Evolutionary conservation across 2,888 invertebrate species (phyloP).

Genomic region (Acanthosepion pharaonis): DNA sequence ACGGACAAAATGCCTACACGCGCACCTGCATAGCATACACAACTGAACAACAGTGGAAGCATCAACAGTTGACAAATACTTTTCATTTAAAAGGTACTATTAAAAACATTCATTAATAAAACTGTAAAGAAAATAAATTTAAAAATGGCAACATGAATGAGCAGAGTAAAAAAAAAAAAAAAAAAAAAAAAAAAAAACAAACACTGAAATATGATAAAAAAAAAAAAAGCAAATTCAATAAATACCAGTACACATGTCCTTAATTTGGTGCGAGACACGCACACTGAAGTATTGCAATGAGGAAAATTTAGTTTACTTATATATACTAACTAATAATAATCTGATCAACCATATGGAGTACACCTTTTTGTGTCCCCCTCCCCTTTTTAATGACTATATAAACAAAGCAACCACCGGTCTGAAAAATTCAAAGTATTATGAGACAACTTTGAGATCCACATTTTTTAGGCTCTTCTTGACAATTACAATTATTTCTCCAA

Average conservation of each 20-base stretch:
- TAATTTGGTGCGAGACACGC: neutral
- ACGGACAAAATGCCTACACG: neutral
- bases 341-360: neutral
- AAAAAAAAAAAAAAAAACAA: no score
- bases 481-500: no score
- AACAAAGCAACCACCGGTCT: neutral
- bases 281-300: neutral
- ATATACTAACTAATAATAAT: no score
- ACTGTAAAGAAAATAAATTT: no score
- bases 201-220: neutral
- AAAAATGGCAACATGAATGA: neutral
- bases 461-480: no score
- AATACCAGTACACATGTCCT: neutral
- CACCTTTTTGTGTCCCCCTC: neutral
- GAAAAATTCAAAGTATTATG: neutral
- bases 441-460: no score
- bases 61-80: slow-evolving; percentile 8
- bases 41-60: neutral
- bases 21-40: neutral
- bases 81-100: neutral
- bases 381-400: no score
- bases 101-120: no score
- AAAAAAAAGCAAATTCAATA: neutral
- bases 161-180: neutral
- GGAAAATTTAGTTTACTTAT: neutral